Evolutionary conservation across 2,113 vertebrate genomes (phyloP).

Genomic region (Dromaius novaehollandiae): DNA sequence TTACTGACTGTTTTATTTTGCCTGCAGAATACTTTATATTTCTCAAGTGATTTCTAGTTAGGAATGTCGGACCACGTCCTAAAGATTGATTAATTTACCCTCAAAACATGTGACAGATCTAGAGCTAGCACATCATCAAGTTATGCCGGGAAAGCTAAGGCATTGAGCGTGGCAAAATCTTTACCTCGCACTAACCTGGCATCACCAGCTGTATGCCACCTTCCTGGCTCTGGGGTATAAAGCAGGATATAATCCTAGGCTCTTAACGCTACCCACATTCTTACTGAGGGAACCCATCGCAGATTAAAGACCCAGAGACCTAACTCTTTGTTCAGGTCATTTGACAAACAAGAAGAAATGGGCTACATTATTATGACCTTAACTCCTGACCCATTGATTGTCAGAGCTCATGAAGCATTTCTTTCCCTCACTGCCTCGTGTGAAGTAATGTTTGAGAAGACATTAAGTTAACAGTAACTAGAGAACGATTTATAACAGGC

Average conservation of each 20-base stretch:
- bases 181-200: not conserved
- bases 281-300: not conserved
- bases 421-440: not conserved
- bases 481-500: constrained; percentile 39
- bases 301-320: not conserved
- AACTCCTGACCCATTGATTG: constrained; percentile 12
- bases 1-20: constrained; percentile 21
- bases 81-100: not conserved
- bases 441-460: constrained; percentile 27
- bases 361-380: constrained; percentile 22
- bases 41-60: constrained; percentile 1
- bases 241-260: not conserved
- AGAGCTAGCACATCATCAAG: not conserved
- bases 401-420: constrained; percentile 54
- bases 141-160: not conserved
- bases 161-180: not conserved
- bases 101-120: not conserved
- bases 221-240: not conserved
- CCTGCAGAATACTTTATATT: not conserved
- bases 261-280: not conserved
- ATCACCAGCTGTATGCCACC: not conserved
- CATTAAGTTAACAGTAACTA: constrained; percentile 54
- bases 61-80: not conserved
- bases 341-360: constrained; percentile 48
- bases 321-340: not conserved